phyloP scores from a whole-genome alignment of 2,113 vertebrate genomes.

The Oncorhynchus kisutch region DNA sequence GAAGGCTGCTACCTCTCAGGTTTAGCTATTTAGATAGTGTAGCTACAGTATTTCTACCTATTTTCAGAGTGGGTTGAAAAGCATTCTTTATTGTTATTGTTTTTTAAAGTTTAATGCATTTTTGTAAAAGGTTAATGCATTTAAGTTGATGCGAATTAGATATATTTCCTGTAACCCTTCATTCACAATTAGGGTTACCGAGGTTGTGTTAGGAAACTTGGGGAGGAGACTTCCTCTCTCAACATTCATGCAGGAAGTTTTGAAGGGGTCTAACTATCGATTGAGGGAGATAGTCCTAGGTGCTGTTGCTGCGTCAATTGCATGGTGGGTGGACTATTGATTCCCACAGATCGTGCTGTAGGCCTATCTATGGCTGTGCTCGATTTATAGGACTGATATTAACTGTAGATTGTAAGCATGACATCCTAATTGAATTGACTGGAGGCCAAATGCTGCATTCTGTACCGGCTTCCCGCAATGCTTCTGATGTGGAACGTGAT shows the following conservation, averaged over 20 bases:
- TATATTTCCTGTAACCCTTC: not conserved
- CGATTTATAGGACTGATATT: conserved; percentile 14
- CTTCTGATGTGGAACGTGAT: conserved; percentile 6
- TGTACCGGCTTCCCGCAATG: not conserved
- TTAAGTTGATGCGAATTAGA: no score
- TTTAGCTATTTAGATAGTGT: no score
- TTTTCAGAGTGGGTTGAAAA: no score
- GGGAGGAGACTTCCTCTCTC: not conserved
- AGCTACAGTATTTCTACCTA: no score
- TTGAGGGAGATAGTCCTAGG: not conserved
- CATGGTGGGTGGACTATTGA: not conserved
- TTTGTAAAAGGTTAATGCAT: no score
- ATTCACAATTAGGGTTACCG: not conserved
- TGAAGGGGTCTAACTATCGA: not conserved
- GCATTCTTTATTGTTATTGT: no score
- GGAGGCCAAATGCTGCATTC: conserved; percentile 19
- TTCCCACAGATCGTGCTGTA: not conserved
- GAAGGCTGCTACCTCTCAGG: no score
- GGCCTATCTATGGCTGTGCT: not conserved
- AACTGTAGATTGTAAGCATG: conserved; percentile 14
- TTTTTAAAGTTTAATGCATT: no score
- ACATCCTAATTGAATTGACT: conserved; percentile 20
- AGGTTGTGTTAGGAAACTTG: not conserved
- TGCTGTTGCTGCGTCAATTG: not conserved
- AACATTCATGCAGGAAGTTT: not conserved